Conservation (phyloP, 1,140 invertebrate species). For the Bombus huntii region DNA sequence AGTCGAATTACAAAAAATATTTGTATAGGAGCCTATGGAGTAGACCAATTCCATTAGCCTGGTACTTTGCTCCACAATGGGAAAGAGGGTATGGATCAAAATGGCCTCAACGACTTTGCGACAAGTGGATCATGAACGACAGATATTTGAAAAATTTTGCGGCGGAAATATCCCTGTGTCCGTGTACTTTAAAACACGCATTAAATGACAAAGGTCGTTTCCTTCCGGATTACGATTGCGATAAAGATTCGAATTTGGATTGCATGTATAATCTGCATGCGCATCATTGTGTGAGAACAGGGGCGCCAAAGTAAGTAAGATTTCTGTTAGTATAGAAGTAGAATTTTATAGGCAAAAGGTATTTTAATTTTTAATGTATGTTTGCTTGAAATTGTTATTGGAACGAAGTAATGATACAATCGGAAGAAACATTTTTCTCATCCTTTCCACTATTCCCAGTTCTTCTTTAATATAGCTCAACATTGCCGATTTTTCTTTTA, state of each 20-base stretch:
- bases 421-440: no score
- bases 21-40: constrained; percentile 91
- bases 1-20: neutral
- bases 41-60: constrained; percentile 93
- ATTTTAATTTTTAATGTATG: no score
- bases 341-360: neutral
- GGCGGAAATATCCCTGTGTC: constrained; percentile 92
- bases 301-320: constrained; percentile 92
- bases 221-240: constrained; percentile 95
- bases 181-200: constrained; percentile 95
- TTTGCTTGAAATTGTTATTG: no score
- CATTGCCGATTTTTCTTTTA: no score
- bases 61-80: constrained; percentile 97
- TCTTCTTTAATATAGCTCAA: no score
- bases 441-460: no score
- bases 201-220: constrained; percentile 95
- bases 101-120: constrained; percentile 92
- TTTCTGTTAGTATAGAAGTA: neutral
- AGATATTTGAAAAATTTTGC: constrained; percentile 95
- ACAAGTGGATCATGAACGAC: constrained; percentile 94
- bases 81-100: constrained; percentile 87
- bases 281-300: constrained; percentile 95
- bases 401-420: no score
- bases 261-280: constrained; percentile 95
- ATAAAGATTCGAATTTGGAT: constrained; percentile 94